Percentiles rank a stretch among this genome's conserved stretches.
These are phyloP conservation scores for Deilephila elpenor DNA, from an alignment of 2,888 invertebrate species.

Conservation along the genomic window DNA sequence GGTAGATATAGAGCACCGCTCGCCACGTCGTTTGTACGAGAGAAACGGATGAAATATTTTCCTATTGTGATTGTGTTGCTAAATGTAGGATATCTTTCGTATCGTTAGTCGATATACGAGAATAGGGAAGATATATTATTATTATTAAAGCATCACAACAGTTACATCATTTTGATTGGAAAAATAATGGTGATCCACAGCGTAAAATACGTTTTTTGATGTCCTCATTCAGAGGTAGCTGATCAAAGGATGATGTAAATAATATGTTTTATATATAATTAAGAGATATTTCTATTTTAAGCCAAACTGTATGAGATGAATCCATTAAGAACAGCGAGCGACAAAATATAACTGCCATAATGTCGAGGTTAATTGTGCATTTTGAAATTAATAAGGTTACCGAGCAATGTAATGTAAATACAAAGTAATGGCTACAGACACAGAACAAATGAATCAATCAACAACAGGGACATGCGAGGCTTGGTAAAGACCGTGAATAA, in stretches of 20 bases:
- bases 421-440: background rate
- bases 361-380: too few relatives aligned
- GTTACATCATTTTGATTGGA: background rate
- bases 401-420: background rate
- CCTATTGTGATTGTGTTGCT: background rate
- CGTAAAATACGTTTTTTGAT: too few relatives aligned
- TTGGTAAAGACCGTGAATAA: background rate
- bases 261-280: too few relatives aligned
- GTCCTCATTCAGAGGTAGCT: too few relatives aligned
- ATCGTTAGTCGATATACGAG: background rate
- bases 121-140: background rate
- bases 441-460: background rate
- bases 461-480: background rate
- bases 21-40: background rate
- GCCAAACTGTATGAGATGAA: too few relatives aligned
- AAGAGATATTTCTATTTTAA: too few relatives aligned
- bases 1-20: background rate
- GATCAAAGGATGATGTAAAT: too few relatives aligned
- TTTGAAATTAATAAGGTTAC: too few relatives aligned
- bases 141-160: background rate
- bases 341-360: too few relatives aligned
- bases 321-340: too few relatives aligned
- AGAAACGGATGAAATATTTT: background rate
- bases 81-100: background rate
- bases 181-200: too few relatives aligned